These are phyloP conservation scores for Acanthacorydalis orientalis DNA, from an alignment of 2,888 invertebrate genomes.

Conservation along the genomic window DNA sequence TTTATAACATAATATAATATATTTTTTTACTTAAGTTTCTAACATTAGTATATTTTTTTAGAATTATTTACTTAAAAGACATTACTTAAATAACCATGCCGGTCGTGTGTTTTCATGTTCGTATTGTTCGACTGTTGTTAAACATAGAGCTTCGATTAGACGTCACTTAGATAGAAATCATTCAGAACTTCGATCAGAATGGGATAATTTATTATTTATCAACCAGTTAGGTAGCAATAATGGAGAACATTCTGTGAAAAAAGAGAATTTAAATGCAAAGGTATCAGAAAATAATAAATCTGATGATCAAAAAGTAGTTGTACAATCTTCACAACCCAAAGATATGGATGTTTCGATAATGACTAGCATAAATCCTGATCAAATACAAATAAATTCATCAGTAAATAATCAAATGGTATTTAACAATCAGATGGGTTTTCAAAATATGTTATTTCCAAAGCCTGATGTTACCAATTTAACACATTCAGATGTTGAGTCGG, in stretches of 20 bases:
- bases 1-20: neutral
- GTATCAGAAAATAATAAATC: neutral
- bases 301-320: neutral
- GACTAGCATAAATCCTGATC: neutral
- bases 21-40: neutral
- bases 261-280: neutral
- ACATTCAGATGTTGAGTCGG: neutral
- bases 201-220: constrained; percentile 11
- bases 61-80: constrained; percentile 3
- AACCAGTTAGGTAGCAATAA: constrained; percentile 2
- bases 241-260: neutral
- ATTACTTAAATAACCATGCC: neutral
- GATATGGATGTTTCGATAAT: neutral
- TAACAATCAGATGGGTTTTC: constrained; percentile 1
- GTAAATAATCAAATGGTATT: neutral
- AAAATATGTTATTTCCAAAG: constrained; percentile 1
- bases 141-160: constrained; percentile 20
- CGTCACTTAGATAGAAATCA: constrained; percentile 21
- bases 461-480: neutral
- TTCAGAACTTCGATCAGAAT: constrained; percentile 12
- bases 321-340: neutral
- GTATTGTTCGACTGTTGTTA: constrained; percentile 20
- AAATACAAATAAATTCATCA: neutral
- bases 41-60: constrained; percentile 1
- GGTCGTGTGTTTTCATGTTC: constrained; percentile 16